Conservation (phyloP, 2,113 vertebrate genomes). For the Emydura subglobosa region DNA sequence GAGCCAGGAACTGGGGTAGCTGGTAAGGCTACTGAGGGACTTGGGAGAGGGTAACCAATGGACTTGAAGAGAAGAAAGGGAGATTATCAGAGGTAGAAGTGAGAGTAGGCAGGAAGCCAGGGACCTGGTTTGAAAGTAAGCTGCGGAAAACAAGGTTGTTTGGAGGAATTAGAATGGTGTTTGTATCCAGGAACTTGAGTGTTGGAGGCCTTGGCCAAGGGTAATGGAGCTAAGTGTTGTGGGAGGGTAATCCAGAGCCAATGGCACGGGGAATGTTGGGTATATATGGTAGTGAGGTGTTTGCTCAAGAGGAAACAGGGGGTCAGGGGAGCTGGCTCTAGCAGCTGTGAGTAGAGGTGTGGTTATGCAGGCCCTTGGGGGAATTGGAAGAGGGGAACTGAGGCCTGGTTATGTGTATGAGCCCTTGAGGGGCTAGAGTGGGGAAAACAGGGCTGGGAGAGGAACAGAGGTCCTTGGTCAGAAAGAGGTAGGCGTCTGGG, state of each 20-base stretch:
- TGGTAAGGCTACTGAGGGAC: accelerated
- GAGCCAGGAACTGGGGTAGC: not conserved
- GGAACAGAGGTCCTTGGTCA: accelerated
- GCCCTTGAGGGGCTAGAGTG: not conserved
- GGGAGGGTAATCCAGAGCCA: not conserved
- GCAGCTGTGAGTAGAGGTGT: not conserved
- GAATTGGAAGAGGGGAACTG: not conserved
- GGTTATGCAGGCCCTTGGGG: not conserved
- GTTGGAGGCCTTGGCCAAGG: accelerated
- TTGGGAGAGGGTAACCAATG: not conserved
- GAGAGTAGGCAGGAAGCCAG: accelerated
- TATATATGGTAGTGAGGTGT: accelerated
- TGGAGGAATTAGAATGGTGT: not conserved
- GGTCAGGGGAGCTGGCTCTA: not conserved
- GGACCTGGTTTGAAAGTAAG: not conserved
- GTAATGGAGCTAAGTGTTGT: not conserved
- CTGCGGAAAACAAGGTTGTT: accelerated
- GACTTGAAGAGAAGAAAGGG: not conserved
- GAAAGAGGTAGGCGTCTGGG: accelerated
- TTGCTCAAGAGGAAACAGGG: not conserved
- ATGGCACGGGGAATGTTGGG: accelerated
- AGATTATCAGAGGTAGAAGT: not conserved
- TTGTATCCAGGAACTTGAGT: accelerated
- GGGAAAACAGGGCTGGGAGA: not conserved
- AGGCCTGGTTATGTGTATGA: not conserved